Percentiles rank a stretch among this genome's conserved stretches.
Evolutionary conservation across 2,113 vertebrate genomes (phyloP).

Genomic region (Neofelis nebulosa): DNA sequence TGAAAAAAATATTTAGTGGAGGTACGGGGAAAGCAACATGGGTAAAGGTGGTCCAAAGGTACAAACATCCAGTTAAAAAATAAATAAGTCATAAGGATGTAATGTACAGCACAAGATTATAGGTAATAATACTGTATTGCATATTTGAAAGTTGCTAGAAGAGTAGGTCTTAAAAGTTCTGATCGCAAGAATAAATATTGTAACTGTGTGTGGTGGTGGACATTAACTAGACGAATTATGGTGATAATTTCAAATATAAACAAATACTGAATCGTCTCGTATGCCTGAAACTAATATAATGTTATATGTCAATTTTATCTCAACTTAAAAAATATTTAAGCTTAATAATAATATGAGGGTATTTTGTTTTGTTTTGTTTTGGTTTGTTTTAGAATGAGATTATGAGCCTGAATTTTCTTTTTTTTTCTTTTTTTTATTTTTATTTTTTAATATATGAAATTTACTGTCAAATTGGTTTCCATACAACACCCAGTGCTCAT

Average conservation of each 20-base stretch:
- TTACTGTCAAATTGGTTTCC: too few species aligned
- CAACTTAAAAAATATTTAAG: neutral
- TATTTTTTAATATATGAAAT: too few species aligned
- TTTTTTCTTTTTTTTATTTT: too few species aligned
- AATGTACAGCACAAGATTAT: neutral
- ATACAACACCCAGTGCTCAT: too few species aligned
- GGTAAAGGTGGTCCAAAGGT: neutral
- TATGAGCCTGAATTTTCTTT: neutral
- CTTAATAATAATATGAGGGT: neutral
- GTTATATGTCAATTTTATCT: neutral
- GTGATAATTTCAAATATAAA: neutral
- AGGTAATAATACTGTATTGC: neutral
- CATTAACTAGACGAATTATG: neutral
- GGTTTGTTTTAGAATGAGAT: neutral
- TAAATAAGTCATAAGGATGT: neutral
- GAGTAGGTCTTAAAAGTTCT: neutral
- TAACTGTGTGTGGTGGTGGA: neutral
- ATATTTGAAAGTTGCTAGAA: neutral
- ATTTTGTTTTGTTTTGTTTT: neutral
- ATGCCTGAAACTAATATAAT: neutral
- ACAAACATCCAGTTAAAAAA: neutral
- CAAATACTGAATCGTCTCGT: neutral
- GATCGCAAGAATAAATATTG: neutral
- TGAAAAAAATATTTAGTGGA: neutral
- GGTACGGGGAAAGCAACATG: neutral